phyloP scores from a whole-genome alignment of 2,113 vertebrate species.

The Chloropsis hardwickii region DNA sequence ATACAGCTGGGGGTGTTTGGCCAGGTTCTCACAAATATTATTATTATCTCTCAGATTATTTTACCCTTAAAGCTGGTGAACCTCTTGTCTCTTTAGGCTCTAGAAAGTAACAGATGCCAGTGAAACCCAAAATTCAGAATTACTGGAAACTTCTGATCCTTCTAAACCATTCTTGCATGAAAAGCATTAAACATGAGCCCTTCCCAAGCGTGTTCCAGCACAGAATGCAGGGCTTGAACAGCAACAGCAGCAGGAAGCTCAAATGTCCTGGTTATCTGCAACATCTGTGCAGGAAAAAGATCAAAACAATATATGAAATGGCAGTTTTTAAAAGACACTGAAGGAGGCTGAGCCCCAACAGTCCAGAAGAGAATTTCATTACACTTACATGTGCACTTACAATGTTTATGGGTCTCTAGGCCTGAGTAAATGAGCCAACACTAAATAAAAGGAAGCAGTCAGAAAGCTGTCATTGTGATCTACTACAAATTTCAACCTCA shows the following conservation, averaged over 20 bases:
- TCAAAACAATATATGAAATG: background rate
- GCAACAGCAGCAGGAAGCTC: background rate
- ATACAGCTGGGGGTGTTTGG: background rate
- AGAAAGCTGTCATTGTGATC: background rate
- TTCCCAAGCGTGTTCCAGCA: background rate
- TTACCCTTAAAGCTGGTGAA: background rate
- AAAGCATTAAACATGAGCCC: background rate
- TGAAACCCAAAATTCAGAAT: background rate
- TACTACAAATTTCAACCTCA: background rate
- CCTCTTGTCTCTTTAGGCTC: background rate
- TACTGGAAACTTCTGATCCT: background rate
- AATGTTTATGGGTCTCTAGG: background rate
- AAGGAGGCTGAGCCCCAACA: background rate
- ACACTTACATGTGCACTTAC: background rate
- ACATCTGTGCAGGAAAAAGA: background rate
- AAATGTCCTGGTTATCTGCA: background rate
- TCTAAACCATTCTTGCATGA: background rate
- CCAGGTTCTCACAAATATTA: background rate
- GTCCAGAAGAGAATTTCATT: background rate
- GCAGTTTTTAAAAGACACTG: background rate
- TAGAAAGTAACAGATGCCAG: background rate
- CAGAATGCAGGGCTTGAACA: background rate
- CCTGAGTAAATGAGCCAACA: background rate
- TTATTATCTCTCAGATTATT: background rate
- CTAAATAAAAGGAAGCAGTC: background rate